These are phyloP conservation scores for Microtus oregoni DNA, from an alignment of 2,113 vertebrate genomes.

Conservation along the genomic window DNA sequence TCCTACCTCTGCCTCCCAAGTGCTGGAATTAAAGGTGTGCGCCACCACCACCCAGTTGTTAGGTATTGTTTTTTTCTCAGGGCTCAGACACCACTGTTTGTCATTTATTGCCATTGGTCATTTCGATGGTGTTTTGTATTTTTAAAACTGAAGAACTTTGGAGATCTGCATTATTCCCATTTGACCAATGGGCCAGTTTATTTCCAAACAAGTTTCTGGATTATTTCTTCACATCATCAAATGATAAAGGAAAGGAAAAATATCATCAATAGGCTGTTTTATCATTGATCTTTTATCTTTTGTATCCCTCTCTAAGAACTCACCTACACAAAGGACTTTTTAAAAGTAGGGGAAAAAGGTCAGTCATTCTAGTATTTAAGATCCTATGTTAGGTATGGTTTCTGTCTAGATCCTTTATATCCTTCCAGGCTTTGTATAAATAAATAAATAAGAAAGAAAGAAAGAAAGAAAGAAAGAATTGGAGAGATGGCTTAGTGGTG, in stretches of 20 bases:
- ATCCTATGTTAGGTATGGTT: not conserved
- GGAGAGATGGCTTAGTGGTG: not conserved
- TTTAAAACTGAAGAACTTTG: not conserved
- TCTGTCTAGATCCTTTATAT: not conserved
- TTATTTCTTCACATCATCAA: slow-evolving; percentile 28
- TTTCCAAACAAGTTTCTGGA: not conserved
- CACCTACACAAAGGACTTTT: not conserved
- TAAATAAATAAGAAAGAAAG: not conserved
- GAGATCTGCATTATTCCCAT: slow-evolving; percentile 1
- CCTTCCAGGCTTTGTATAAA: not conserved
- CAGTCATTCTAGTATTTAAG: not conserved
- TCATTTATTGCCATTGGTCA: not conserved
- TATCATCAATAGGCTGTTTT: not conserved
- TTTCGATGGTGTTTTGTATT: slow-evolving; percentile 3
- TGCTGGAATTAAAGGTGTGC: too few relatives aligned
- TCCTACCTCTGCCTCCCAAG: too few relatives aligned
- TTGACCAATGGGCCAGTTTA: not conserved
- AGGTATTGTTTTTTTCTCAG: slow-evolving; percentile 70
- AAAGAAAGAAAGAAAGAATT: not conserved
- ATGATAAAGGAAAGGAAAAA: not conserved
- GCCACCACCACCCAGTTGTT: slow-evolving; percentile 55
- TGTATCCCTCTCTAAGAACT: not conserved
- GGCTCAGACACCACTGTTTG: not conserved
- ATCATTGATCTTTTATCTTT: not conserved
- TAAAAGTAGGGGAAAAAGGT: not conserved